Evolutionary conservation across 2,113 vertebrate genomes (phyloP).

Genomic region (Psilopsiagon aymara): DNA sequence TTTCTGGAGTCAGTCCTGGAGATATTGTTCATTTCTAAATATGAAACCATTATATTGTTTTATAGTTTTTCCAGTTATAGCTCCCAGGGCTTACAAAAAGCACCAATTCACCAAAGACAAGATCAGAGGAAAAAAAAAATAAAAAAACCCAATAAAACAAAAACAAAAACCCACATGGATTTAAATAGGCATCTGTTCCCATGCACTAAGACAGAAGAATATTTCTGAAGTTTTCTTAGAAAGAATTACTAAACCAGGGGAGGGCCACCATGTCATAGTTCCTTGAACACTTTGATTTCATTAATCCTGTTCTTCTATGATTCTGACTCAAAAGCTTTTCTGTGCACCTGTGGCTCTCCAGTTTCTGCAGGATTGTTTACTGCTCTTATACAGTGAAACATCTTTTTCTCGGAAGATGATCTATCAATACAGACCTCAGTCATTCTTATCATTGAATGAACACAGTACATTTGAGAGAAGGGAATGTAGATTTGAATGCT

Average conservation of each 20-base stretch:
- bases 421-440: neutral
- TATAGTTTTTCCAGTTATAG: neutral
- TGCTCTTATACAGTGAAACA: neutral
- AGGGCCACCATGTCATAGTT: neutral
- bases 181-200: neutral
- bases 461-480: neutral
- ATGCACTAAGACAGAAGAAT: neutral
- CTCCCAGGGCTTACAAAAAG: neutral
- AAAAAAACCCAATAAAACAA: no score
- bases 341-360: neutral
- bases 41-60: neutral
- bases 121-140: rapidly evolving
- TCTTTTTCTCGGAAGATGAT: neutral
- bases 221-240: neutral
- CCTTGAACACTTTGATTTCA: neutral
- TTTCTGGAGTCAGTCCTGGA: neutral
- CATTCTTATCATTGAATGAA: neutral
- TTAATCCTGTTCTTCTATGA: neutral
- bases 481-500: neutral
- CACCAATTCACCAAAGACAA: neutral
- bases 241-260: neutral
- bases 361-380: neutral
- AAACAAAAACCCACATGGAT: neutral
- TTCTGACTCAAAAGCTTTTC: neutral
- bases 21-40: neutral